Percentiles rank a stretch among this genome's conserved stretches.
These are phyloP conservation scores for Vanacampus margaritifer DNA, from an alignment of 2,113 vertebrate genomes.

Conservation along the genomic window DNA sequence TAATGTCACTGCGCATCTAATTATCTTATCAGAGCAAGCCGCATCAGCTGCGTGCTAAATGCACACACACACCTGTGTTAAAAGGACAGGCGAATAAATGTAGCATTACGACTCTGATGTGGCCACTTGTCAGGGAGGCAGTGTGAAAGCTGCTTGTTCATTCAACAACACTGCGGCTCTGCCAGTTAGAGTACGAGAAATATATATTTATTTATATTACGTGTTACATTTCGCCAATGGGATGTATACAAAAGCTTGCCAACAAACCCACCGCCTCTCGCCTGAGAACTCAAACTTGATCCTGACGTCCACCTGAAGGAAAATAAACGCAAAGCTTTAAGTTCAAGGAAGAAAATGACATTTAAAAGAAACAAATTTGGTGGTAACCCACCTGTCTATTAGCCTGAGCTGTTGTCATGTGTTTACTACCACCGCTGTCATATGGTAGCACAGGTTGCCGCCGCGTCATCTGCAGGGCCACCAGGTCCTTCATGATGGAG, in stretches of 20 bases:
- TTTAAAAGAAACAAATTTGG: not conserved
- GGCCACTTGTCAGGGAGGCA: too few relatives aligned
- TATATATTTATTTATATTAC: too few relatives aligned
- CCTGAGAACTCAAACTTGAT: conserved; percentile 95
- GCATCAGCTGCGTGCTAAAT: too few relatives aligned
- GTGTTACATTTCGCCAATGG: too few relatives aligned
- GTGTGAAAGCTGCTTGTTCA: too few relatives aligned
- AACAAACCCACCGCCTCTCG: conserved; percentile 81
- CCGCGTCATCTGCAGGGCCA: conserved; percentile 90
- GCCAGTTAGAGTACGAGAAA: too few relatives aligned
- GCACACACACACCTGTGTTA: too few relatives aligned
- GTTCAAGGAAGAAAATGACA: not conserved
- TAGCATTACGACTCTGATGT: too few relatives aligned
- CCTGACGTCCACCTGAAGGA: conserved; percentile 85
- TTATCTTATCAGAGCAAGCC: too few relatives aligned
- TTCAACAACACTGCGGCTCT: too few relatives aligned
- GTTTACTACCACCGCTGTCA: conserved; percentile 82
- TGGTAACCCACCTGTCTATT: conserved; percentile 79
- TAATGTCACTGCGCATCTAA: too few relatives aligned
- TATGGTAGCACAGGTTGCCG: conserved; percentile 78
- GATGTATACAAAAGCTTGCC: not conserved
- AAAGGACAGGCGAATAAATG: too few relatives aligned
- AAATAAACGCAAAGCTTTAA: conserved; percentile 14
- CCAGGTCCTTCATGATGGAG: conserved; percentile 99
- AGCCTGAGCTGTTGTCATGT: conserved; percentile 74